Evolutionary conservation across 2,113 vertebrate genomes (phyloP), one percentile per base, ranked within the genome.

Genomic region (Caloenas nicobarica): DNA sequence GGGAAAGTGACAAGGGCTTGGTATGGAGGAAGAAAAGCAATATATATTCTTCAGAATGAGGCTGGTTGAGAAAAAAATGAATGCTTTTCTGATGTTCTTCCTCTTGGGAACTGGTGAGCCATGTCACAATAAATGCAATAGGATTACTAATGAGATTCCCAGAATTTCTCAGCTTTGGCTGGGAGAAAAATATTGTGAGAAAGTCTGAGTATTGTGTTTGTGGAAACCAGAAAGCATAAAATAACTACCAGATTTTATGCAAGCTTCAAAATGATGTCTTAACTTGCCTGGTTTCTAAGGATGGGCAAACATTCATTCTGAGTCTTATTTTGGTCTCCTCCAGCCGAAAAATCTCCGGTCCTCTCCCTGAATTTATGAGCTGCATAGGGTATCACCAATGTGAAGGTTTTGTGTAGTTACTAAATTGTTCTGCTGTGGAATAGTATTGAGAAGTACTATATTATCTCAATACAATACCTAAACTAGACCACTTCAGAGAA

Each of bases 91-190:
- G 90, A 92, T 94, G 83, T 86, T 61, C 58, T 87, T 80, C 62
- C 96, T 56, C 88, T 78, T 66, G 96, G 92, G 96, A 78, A 69
- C 29, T 92, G 80, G 36, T 92, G 91, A 95, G 61, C 88, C 73
- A 29, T 83, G 85, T 91, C 88, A 91, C 90, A 94, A 85, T 92
- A 94, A 97, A 87, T 78, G 70, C 83, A 95, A 12, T 31, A 82
- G 65, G 44, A 73, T 97, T 92, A 76, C 57, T 91, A 78, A 95
- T 95, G 95, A 93, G 83, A 95, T 91, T 94, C 91, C 73, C 96
- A 94, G 93, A 72, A 92, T 96, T 93, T 92, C 77, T 91, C 73
- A 72, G 91, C 83, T 95, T 91, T 95, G 88, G 54, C 83, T 89
- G 66, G 56, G 81, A 69, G 62, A 61, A 87, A 65, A 95, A 93